These are phyloP conservation scores for Eremophila alpestris DNA, from an alignment of 2,797 vertebrate species.

Conservation along the genomic window DNA sequence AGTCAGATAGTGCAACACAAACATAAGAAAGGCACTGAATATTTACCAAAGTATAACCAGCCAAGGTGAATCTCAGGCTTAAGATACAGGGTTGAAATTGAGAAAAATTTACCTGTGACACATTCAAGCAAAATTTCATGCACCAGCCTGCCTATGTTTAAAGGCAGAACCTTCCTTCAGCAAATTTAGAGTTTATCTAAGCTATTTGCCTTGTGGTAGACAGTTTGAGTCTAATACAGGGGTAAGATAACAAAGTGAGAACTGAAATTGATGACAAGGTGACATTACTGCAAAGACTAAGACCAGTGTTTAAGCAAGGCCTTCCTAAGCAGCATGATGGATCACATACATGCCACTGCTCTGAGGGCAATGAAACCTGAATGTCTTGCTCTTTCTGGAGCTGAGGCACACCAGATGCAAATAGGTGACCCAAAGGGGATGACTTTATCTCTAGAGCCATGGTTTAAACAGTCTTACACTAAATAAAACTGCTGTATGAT, in stretches of 20 bases:
- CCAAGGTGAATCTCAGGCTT: not conserved
- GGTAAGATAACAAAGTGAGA: not conserved
- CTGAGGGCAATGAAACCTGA: not conserved
- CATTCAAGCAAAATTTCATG: not conserved
- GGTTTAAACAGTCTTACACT: not conserved
- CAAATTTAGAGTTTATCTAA: not conserved
- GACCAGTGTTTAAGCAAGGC: not conserved
- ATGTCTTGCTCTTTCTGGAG: not conserved
- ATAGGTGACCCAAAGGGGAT: not conserved
- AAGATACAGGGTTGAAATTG: not conserved
- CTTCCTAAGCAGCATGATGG: not conserved
- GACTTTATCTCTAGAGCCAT: not conserved
- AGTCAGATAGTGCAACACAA: not conserved
- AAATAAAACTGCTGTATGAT: not conserved
- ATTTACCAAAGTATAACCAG: not conserved
- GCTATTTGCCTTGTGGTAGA: not conserved
- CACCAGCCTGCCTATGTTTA: not conserved
- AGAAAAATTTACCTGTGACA: not conserved
- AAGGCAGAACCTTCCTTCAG: not conserved
- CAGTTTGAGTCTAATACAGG: not conserved
- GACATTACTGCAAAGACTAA: not conserved
- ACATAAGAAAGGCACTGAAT: not conserved
- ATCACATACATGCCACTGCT: not conserved
- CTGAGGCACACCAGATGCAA: not conserved
- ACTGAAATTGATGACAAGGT: not conserved